Evolutionary conservation across 2,888 invertebrate species (phyloP).

Genomic region (Zelleria hepariella): DNA sequence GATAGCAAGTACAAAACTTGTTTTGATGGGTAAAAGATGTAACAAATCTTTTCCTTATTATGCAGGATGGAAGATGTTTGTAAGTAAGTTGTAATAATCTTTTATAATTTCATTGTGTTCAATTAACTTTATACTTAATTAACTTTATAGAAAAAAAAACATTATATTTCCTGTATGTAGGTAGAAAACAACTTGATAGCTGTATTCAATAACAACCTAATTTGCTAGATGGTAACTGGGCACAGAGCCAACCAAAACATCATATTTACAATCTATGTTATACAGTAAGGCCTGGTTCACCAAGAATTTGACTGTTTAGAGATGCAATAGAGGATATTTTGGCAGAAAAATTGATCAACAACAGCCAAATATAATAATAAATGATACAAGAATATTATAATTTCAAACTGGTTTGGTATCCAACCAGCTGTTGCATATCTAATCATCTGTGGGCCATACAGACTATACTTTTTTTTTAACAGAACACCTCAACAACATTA

Average conservation of each 20-base stretch:
- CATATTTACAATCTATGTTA: neutral
- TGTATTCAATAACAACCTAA: slow-evolving; percentile 1
- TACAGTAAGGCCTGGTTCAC: neutral
- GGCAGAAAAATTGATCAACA: neutral
- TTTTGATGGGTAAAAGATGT: too few relatives aligned
- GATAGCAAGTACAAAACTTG: too few relatives aligned
- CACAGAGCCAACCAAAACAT: slow-evolving; percentile 2
- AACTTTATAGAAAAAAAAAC: too few relatives aligned
- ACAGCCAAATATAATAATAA: neutral
- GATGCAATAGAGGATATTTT: neutral
- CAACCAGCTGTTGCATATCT: neutral
- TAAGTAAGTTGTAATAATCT: too few relatives aligned
- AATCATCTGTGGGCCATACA: neutral
- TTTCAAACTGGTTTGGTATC: neutral
- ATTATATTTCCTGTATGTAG: too few relatives aligned
- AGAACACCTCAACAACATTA: too few relatives aligned
- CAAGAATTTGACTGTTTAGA: neutral
- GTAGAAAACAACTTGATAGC: neutral
- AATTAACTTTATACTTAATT: too few relatives aligned
- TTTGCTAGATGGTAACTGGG: neutral
- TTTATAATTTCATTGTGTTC: too few relatives aligned
- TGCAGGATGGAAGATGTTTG: too few relatives aligned
- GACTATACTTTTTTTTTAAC: neutral
- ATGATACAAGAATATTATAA: neutral
- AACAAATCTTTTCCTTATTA: too few relatives aligned